A percentile compares a stretch with the other conserved stretches of the same genome.
phyloP scores from a whole-genome alignment of 1,140 invertebrate species.

The Babylonia areolata region DNA sequence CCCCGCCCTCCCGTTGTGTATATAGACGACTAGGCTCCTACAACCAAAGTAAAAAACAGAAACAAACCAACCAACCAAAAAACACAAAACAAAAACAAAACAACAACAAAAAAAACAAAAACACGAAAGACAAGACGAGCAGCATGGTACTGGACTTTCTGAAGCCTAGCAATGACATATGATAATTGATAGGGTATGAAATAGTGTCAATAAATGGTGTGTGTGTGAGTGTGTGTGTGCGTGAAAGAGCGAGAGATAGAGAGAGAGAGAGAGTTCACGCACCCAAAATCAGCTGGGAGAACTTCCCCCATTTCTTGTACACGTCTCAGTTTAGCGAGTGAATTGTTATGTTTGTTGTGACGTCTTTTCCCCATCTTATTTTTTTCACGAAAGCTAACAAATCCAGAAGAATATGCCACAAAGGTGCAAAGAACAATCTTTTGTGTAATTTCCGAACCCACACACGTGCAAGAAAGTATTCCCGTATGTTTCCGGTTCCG shows the following conservation, averaged over 20 bases:
- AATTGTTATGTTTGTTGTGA: conserved; percentile 16
- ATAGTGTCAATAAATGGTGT: too few species aligned
- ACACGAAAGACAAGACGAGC: too few species aligned
- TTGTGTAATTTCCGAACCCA: background rate
- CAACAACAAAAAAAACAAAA: too few species aligned
- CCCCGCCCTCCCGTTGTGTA: too few species aligned
- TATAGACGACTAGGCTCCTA: too few species aligned
- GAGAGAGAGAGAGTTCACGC: background rate
- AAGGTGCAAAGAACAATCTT: background rate
- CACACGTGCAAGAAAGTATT: background rate
- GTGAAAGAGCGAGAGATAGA: too few species aligned
- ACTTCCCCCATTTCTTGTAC: conserved; percentile 44
- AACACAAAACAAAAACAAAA: too few species aligned
- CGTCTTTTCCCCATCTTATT: conserved; percentile 28
- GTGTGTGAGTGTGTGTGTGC: too few species aligned
- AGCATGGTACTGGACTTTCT: too few species aligned
- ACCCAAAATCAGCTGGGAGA: conserved; percentile 47
- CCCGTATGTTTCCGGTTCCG: background rate
- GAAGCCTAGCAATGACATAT: too few species aligned
- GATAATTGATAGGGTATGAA: background rate
- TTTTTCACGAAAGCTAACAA: background rate
- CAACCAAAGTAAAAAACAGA: too few species aligned
- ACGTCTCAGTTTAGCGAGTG: conserved; percentile 40
- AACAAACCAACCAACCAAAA: too few species aligned
- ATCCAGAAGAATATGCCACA: background rate